Conservation (phyloP, 2,888 invertebrate species). For the Ptilodon capucinus region DNA sequence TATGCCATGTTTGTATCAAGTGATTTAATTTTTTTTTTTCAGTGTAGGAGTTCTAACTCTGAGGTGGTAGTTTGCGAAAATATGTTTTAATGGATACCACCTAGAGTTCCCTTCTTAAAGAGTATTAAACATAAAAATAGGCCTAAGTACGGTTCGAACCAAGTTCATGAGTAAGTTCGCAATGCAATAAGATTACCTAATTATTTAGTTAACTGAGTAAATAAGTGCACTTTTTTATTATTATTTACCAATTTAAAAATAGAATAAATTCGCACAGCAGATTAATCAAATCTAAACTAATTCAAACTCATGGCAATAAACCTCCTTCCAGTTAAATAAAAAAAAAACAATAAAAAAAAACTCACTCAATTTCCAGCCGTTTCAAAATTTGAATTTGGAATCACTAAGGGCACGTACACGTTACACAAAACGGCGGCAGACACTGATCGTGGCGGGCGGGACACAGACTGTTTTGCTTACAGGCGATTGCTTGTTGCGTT, state of each 20-base stretch:
- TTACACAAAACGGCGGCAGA: slow-evolving; percentile 32
- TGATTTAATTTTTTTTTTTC: too few relatives aligned
- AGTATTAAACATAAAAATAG: too few relatives aligned
- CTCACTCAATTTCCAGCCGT: slow-evolving; percentile 37
- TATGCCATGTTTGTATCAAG: too few relatives aligned
- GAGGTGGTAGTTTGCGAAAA: too few relatives aligned
- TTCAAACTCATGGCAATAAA: neutral
- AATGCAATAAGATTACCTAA: too few relatives aligned
- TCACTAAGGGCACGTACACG: slow-evolving; percentile 36
- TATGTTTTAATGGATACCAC: too few relatives aligned
- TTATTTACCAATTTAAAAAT: too few relatives aligned
- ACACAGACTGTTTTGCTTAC: slow-evolving; percentile 46
- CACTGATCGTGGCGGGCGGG: slow-evolving; percentile 39
- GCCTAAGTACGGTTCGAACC: too few relatives aligned
- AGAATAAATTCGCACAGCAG: neutral
- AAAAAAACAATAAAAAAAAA: slow-evolving; percentile 12
- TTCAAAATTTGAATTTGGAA: slow-evolving; percentile 7
- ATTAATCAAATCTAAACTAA: neutral
- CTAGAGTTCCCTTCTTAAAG: too few relatives aligned
- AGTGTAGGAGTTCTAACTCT: too few relatives aligned
- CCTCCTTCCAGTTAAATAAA: too few relatives aligned
- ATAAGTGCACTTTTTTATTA: neutral
- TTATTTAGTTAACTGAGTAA: neutral
- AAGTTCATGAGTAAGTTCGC: too few relatives aligned
- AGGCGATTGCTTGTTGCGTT: slow-evolving; percentile 29